Evolutionary conservation across 1,140 invertebrate genomes (phyloP).

Genomic region (Zaprionus africanus): DNA sequence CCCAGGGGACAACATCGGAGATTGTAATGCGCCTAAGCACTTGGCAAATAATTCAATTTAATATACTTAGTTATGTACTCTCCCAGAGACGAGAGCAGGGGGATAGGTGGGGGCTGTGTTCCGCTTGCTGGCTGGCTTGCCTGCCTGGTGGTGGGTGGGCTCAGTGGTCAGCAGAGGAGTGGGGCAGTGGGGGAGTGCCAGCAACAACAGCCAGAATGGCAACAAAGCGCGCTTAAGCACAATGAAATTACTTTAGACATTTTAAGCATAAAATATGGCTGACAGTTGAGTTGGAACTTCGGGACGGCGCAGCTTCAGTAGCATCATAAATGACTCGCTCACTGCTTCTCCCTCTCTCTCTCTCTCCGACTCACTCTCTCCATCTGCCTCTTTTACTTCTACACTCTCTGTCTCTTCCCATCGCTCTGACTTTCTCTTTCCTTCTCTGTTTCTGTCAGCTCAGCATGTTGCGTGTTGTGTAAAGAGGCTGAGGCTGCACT

Average conservation of each 20-base stretch:
- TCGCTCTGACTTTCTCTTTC: too few species aligned
- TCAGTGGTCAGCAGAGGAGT: slow-evolving; percentile 37
- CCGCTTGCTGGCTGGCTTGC: background rate
- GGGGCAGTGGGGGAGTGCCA: slow-evolving; percentile 7
- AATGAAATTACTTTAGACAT: slow-evolving; percentile 77
- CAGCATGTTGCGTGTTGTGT: background rate
- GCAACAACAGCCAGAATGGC: background rate
- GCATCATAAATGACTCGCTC: slow-evolving; percentile 19
- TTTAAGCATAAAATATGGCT: slow-evolving; percentile 79
- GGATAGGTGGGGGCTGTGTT: background rate
- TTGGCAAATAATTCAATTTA: slow-evolving; percentile 67
- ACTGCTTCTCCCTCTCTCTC: background rate
- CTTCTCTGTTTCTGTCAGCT: background rate
- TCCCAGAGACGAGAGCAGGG: background rate
- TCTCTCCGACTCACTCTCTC: background rate
- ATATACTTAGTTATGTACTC: slow-evolving; percentile 59
- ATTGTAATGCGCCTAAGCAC: slow-evolving; percentile 47
- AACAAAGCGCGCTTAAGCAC: slow-evolving; percentile 61
- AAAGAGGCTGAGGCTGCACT: background rate
- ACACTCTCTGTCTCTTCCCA: background rate
- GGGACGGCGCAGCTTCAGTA: slow-evolving; percentile 27
- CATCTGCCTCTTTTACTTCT: background rate
- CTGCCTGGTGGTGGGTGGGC: slow-evolving; percentile 7
- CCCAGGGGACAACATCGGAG: slow-evolving; percentile 10
- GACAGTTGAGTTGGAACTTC: slow-evolving; percentile 61